phyloP scores from a whole-genome alignment of 2,797 vertebrate genomes.

The Acanthurus lineatus region DNA sequence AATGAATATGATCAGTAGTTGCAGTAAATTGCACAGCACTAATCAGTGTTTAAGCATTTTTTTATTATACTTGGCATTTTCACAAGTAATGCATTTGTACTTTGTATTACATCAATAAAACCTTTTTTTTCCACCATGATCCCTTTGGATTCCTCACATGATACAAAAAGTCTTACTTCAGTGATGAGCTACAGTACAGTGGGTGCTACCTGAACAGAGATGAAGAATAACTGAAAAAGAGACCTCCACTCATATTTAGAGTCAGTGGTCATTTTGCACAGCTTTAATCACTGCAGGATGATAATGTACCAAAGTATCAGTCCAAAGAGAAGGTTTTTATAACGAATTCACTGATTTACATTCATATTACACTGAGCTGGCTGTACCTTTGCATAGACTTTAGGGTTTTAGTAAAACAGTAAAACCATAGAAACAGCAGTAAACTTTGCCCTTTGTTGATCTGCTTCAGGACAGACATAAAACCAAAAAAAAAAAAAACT shows the following conservation, averaged over 20 bases:
- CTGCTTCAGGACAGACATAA: constrained; percentile 17
- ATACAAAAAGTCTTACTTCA: constrained; percentile 29
- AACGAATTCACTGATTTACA: constrained; percentile 21
- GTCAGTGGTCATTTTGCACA: constrained; percentile 7
- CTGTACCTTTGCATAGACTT: constrained; percentile 61
- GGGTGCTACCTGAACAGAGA: constrained; percentile 56
- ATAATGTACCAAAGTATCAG: constrained; percentile 52
- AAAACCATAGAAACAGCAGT: constrained; percentile 45
- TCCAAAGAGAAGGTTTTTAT: constrained; percentile 6
- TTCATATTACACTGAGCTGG: constrained; percentile 42
- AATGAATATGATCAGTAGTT: too few relatives aligned
- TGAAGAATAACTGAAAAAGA: background rate
- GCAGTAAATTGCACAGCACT: background rate
- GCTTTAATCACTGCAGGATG: constrained; percentile 4
- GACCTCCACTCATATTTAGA: background rate
- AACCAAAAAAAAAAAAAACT: constrained; percentile 55
- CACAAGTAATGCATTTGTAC: constrained; percentile 22
- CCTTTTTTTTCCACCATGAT: constrained; percentile 31
- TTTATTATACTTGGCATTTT: constrained; percentile 46
- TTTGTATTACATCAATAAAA: constrained; percentile 14
- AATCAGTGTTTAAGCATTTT: constrained; percentile 23
- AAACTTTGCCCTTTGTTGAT: constrained; percentile 23
- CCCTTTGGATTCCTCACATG: constrained; percentile 51
- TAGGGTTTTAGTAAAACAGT: constrained; percentile 12
- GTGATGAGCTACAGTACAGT: constrained; percentile 72